A percentile compares a stretch with the other conserved stretches of the same genome.
These are phyloP conservation scores for Drosophila pallidifrons DNA, from an alignment of 1,140 invertebrate species.

Conservation along the genomic window DNA sequence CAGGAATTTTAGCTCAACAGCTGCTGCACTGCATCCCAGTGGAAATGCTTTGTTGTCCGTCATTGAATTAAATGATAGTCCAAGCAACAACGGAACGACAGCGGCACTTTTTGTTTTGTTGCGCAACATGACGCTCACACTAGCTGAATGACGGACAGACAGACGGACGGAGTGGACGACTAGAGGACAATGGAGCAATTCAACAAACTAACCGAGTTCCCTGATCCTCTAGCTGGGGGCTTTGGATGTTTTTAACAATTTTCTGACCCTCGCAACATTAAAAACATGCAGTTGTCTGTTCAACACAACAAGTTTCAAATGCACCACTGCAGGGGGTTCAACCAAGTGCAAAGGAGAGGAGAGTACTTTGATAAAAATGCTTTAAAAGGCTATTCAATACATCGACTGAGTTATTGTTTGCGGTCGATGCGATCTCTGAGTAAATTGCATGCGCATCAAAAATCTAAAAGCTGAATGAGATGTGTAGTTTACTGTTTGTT, in stretches of 20 bases:
- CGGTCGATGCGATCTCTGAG: slow-evolving; percentile 7
- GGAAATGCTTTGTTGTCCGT: slow-evolving; percentile 74
- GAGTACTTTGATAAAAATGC: slow-evolving; percentile 24
- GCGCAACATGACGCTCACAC: slow-evolving; percentile 24
- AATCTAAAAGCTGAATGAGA: slow-evolving; percentile 5
- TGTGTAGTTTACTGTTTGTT: not conserved
- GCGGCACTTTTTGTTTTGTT: slow-evolving; percentile 40
- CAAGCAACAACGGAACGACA: slow-evolving; percentile 39
- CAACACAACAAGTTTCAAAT: slow-evolving; percentile 39
- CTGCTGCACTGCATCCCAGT: slow-evolving; percentile 63
- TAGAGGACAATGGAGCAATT: slow-evolving; percentile 1
- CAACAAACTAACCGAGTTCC: slow-evolving; percentile 9
- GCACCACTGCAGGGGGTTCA: slow-evolving; percentile 4
- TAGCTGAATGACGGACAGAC: slow-evolving; percentile 16
- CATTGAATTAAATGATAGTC: slow-evolving; percentile 78
- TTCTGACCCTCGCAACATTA: slow-evolving; percentile 20
- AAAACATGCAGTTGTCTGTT: slow-evolving; percentile 42
- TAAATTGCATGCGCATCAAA: not conserved
- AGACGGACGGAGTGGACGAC: slow-evolving; percentile 16
- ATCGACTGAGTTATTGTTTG: slow-evolving; percentile 44
- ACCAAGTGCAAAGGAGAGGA: not conserved
- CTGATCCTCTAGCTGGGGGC: slow-evolving; percentile 21
- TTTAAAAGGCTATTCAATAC: slow-evolving; percentile 19
- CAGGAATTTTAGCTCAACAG: slow-evolving; percentile 32
- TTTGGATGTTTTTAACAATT: slow-evolving; percentile 43